Base-by-base conservation (phyloP, 2,888 invertebrate species). In the Myopa testacea region DNA sequence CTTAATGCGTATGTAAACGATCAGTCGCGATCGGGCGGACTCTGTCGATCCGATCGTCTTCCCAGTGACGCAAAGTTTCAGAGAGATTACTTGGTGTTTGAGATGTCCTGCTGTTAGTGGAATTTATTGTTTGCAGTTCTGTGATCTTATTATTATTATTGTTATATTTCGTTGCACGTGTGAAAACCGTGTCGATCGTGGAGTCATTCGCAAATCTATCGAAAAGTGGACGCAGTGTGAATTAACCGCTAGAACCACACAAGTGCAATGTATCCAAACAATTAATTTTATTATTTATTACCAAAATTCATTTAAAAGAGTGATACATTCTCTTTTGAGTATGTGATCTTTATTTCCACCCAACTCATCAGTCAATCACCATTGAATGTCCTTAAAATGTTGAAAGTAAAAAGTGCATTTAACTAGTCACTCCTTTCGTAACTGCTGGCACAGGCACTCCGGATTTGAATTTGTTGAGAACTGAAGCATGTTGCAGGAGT, bases 31-130 rank as follows among this genome's bases (percentile, higher is more conserved):
- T 70, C 55, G 37, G 55, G 26, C 50, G 14, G 55, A 52, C 70
- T n/a, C 34, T 26, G 34, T 19, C 62, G 60, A 19, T n/a, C 26
- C 7, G 60, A 10, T 34, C 34, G 19, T 16, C 68, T 38, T 68
- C 19, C 19, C 37, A 26, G 63, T 68, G 75, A 75, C 45, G 75
- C 60, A 60, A 69, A 26, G 55, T 60, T 69, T 60, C 50, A 60
- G 34, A 75, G 26, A 68, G 68, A 65, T 69, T 69, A 69, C 76
- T 75, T 73, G 72, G 68, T 79, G 78, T 72, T 78, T 52, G 71
- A 75, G 75, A 68, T 62, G 74, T 80, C 82, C 82, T 78, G 81
- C 82, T 82, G 82, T 79, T 80, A 76, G 68, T 74, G 80, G 81
- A 82, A 82, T 82, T 82, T 81, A 82, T 81, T 80, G 79, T 73